Evolutionary conservation across 2,888 invertebrate genomes (phyloP), one percentile per base, ranked within the genome.

Genomic region (Epinotia bilunana): DNA sequence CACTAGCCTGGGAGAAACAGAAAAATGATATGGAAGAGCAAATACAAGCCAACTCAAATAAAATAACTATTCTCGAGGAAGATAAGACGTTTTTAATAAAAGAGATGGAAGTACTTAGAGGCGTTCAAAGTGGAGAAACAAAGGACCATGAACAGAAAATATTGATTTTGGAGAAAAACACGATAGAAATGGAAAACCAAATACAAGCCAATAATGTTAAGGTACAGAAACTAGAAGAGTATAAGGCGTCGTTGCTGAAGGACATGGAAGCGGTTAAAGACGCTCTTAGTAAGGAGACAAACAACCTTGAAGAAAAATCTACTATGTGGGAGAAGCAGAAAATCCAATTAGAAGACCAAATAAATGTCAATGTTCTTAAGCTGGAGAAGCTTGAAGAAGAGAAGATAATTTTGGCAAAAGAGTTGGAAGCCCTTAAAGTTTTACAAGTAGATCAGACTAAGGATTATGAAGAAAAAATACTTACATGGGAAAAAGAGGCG

Each of bases 361-460:
- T 71, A 6, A 18, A 62, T 6, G 46, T 16, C 23, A 46, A 69
- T 57, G 28, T 58, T 49, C 12, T 49, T 9, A 33, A 70, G 7
- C 86, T 89, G 63, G 84, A 87, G 72, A 82, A 80, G 49, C 76
- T 90, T 20, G 87, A 89, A 78, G 79, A 82, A 16, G 69, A 69
- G n/a, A 58, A 58, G 23, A n/a, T 11, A 4, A 3, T 11, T n/a
- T 60, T 69, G 18, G 3, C n/a, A 16, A 60, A 60, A 0, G 69
- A 58, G n/a, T 28, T 69, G 0, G 58, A 69, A 46, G 23, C 23
- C 12, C 23, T 69, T 43, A 69, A 69, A 46, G 23, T 11, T 2
- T 5, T n/a, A n/a, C 69, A 69, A 5, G 28, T 6, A 11, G 12
- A 16, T 9, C 46, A 69, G n/a, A 4, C 16, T 4, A 28, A 28